Evolutionary conservation across 2,888 invertebrate genomes (phyloP), one percentile per base, ranked within the genome.

Genomic region (Thymelicus lineola): DNA sequence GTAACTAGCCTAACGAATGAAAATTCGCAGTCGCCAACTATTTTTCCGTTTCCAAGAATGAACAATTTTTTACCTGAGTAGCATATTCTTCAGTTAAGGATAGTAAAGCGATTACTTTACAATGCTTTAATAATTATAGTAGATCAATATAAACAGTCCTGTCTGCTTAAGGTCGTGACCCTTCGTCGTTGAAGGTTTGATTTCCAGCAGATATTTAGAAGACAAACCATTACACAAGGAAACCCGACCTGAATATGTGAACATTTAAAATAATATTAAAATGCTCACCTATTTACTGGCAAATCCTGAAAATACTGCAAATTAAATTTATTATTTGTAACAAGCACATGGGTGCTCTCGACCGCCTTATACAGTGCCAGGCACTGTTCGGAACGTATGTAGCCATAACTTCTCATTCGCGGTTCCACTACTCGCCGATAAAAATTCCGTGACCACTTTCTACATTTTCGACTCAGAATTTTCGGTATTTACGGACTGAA

Each of bases 401-500:
- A 62, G 62, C 57, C 62, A 62, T 68, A 68, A 68, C 68, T 68
- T 62, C 68, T 62, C 57, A 62, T 68, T 68, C 68, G 68, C 57
- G 68, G 68, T 62, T 62, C 48, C 62, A 58, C 62, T 68, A 62
- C 57, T 57, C 46, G 57, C 14, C 57, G 62, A 69, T 69, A 69
- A 69, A 69, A 69, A 63, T 69, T 69, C 58, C 57, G 63, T 62
- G 38, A 63, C 69, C 58, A 69, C 63, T 69, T 69, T 69, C 69
- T 63, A 69, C 63, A 69, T 69, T 69, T 68, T 53, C 55, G 46
- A 58, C 58, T 48, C 15, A 45, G 58, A 66, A 57, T 58, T 66
- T 58, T 45, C 66, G 15, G 57, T 65, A 58, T 65, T 65, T 65
- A 58, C 46, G 57, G 17, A 65, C 65, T 65, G 65, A 58, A 65